These are phyloP conservation scores for Lepas anatifera DNA, from an alignment of 2,888 invertebrate species.

Conservation along the genomic window DNA sequence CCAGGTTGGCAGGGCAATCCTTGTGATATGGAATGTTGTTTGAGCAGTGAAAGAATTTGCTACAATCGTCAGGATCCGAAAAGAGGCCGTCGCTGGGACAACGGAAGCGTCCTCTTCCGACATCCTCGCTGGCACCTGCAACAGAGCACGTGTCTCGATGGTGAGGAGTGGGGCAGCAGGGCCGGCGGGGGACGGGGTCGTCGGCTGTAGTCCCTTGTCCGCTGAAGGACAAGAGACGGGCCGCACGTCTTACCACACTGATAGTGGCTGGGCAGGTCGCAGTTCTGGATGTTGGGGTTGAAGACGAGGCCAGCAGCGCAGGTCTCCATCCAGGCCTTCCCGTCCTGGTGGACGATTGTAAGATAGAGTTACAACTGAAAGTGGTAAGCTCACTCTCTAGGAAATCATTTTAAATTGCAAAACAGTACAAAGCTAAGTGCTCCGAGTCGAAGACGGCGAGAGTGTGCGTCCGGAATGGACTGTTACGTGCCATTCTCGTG, in stretches of 20 bases:
- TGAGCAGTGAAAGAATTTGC: background rate
- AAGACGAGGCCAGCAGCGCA: slow-evolving; percentile 21
- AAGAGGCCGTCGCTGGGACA: background rate
- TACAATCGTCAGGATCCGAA: background rate
- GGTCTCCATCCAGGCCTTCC: slow-evolving; percentile 18
- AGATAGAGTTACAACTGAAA: no score
- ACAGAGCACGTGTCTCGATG: background rate
- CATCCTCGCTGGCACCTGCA: background rate
- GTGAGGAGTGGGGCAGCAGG: no score
- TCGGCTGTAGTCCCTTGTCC: no score
- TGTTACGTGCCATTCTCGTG: no score
- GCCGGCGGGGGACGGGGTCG: no score
- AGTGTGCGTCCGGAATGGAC: no score
- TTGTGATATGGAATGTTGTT: background rate
- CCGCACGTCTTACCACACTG: slow-evolving; percentile 16
- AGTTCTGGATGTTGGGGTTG: slow-evolving; percentile 21
- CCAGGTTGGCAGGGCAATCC: background rate
- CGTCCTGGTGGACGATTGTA: slow-evolving; percentile 17
- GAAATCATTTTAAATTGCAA: no score
- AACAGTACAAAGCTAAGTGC: no score
- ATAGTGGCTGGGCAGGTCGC: slow-evolving; percentile 20
- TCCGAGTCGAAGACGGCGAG: no score
- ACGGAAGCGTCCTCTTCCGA: background rate
- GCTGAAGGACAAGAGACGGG: no score
- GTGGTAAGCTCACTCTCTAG: no score